A percentile compares a stretch with the other conserved stretches of the same genome.
These are phyloP conservation scores for Sus scrofa DNA, from an alignment of 2,113 vertebrate genomes.

Conservation along the genomic window T2T-Sscrofa CM000828.6:20770501-20771000, in stretches of 20 bases:
- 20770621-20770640: slow-evolving; percentile 52
- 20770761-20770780: slow-evolving; percentile 13
- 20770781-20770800: slow-evolving; percentile 56
- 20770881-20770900: no score
- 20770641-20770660: slow-evolving; percentile 23
- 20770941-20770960: no score
- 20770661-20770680: neutral
- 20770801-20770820: neutral
- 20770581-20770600: neutral
- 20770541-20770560: slow-evolving; percentile 33
- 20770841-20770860: no score
- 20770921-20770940: no score
- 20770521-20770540: neutral
- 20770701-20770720: slow-evolving; percentile 40
- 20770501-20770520: neutral
- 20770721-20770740: slow-evolving; percentile 28
- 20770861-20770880: no score
- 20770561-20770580: neutral
- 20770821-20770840: no score
- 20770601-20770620: neutral
- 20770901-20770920: no score
- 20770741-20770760: slow-evolving; percentile 53
- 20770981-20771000: no score
- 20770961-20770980: no score
- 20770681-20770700: slow-evolving; percentile 50